phyloP scores from a whole-genome alignment of 92 coral and sea anemone species.

The Virgularia gustaviana region DNA sequence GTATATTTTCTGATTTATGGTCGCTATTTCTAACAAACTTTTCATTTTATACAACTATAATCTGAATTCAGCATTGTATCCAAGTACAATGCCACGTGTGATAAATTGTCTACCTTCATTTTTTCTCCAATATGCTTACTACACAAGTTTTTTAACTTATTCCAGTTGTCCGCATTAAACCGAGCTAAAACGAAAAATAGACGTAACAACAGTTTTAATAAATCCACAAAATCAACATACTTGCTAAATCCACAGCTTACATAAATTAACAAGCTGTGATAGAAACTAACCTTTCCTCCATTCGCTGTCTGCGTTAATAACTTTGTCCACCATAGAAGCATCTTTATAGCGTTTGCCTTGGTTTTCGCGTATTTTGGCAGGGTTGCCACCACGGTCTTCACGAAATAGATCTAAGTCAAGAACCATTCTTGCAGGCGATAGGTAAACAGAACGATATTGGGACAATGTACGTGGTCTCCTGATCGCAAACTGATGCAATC shows the following conservation, averaged over 20 bases:
- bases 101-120: conserved; percentile 70
- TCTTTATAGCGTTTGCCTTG: conserved; percentile 98
- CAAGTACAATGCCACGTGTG: conserved; percentile 15
- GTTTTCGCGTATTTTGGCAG: conserved; percentile 98
- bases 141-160: conserved; percentile 87
- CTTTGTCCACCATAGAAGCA: conserved; percentile 83
- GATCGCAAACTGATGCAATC: conserved; percentile 93
- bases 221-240: not conserved
- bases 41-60: too few species aligned
- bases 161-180: conserved; percentile 91
- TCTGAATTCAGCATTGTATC: not conserved
- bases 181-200: conserved; percentile 59
- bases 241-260: too few species aligned
- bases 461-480: conserved; percentile 11
- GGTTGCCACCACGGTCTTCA: conserved; percentile 91
- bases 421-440: conserved; percentile 76
- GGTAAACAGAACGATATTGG: conserved; percentile 58
- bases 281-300: conserved; percentile 88
- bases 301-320: conserved; percentile 84
- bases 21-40: too few species aligned
- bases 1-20: too few species aligned
- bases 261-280: not conserved
- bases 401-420: conserved; percentile 88
- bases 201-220: not conserved
- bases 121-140: conserved; percentile 99